A percentile compares a stretch with the other conserved stretches of the same genome.
Evolutionary conservation across 2,888 invertebrate species (phyloP).

Genomic region (Heliconius sara): DNA sequence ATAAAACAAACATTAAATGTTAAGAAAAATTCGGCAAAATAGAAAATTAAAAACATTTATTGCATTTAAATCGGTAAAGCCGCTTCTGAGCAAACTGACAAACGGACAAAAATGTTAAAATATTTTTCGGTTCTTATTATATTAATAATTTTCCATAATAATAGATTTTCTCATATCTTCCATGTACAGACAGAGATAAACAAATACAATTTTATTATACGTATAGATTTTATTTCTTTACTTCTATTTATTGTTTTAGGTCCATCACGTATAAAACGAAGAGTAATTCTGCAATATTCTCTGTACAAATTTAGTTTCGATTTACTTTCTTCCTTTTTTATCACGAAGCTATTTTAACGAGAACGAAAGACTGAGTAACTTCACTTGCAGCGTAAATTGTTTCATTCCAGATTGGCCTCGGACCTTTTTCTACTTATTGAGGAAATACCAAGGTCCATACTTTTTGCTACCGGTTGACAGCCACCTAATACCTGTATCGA

Average conservation of each 20-base stretch:
- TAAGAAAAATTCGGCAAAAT: no score
- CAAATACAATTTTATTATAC: no score
- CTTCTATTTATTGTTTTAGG: not conserved
- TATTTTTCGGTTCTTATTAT: no score
- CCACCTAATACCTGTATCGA: not conserved
- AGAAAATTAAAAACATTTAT: no score
- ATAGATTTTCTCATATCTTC: no score
- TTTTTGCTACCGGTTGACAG: slow-evolving; percentile 15
- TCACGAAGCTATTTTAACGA: slow-evolving; percentile 26
- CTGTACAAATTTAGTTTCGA: not conserved
- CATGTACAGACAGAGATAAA: no score
- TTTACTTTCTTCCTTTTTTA: slow-evolving; percentile 5
- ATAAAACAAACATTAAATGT: no score
- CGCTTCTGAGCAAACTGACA: no score
- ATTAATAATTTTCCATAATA: no score
- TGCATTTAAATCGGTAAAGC: no score
- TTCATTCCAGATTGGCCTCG: slow-evolving; percentile 33
- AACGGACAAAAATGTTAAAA: no score
- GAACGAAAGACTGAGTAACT: slow-evolving; percentile 13
- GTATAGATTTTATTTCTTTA: not conserved
- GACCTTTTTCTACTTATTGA: slow-evolving; percentile 23
- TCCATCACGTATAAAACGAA: not conserved
- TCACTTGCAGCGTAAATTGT: slow-evolving; percentile 20
- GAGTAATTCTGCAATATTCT: not conserved
- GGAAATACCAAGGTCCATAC: slow-evolving; percentile 26